Conservation (phyloP, 1,140 invertebrate species). For the Drosophila sproati region DNA sequence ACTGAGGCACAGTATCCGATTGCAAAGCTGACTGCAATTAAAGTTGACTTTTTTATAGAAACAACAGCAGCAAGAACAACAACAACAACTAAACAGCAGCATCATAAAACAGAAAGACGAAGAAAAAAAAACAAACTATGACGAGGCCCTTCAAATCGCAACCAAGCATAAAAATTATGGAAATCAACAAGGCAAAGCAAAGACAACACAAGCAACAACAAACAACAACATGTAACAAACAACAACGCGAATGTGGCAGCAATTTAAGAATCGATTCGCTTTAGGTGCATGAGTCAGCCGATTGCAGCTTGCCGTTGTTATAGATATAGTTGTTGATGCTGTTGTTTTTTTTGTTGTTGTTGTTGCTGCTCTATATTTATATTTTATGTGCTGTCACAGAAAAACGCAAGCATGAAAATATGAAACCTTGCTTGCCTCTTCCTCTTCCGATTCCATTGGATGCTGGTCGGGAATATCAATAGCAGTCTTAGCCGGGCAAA, state of each 20-base stretch:
- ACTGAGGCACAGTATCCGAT: conserved; percentile 26
- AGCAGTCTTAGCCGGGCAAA: conserved; percentile 47
- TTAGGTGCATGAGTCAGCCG: conserved; percentile 60
- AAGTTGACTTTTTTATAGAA: conserved; percentile 63
- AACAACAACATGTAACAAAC: conserved; percentile 42
- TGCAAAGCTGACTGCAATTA: conserved; percentile 67
- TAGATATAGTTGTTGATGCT: conserved; percentile 14
- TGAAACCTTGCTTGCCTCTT: conserved; percentile 34
- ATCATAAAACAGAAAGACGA: conserved; percentile 12
- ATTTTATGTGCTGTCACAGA: conserved; percentile 69
- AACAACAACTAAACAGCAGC: not conserved
- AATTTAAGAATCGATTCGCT: conserved; percentile 58
- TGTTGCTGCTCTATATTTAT: conserved; percentile 35
- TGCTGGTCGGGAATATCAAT: conserved; percentile 56
- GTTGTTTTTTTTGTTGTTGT: conserved; percentile 28
- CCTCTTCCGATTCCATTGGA: conserved; percentile 22
- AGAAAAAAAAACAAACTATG: conserved; percentile 48
- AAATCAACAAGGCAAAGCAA: conserved; percentile 53
- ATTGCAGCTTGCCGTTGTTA: conserved; percentile 20
- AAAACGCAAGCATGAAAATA: conserved; percentile 51
- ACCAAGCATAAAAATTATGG: conserved; percentile 70
- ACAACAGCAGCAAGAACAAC: too few species aligned
- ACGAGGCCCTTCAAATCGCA: conserved; percentile 79
- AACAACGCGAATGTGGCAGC: conserved; percentile 17
- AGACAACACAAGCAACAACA: conserved; percentile 16